These are phyloP conservation scores for Tanypteryx hageni DNA, from an alignment of 2,888 invertebrate species.

Conservation along the genomic window DNA sequence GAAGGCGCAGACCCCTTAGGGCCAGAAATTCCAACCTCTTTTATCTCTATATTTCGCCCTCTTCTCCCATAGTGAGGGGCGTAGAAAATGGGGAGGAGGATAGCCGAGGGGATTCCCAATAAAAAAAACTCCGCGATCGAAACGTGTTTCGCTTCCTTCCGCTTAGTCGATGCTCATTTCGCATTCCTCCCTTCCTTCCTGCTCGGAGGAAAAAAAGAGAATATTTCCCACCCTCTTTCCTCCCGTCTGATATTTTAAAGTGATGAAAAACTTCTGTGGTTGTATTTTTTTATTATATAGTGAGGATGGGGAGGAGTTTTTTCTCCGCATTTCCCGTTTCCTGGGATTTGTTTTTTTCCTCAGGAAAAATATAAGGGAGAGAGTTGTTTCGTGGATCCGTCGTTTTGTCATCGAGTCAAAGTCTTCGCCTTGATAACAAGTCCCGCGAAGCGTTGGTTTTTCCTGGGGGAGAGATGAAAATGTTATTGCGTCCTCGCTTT, in stretches of 20 bases:
- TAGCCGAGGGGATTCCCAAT: constrained; percentile 42
- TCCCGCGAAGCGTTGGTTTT: too few relatives aligned
- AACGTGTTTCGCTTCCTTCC: constrained; percentile 56
- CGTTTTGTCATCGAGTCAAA: not conserved
- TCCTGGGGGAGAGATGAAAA: too few relatives aligned
- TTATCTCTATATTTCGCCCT: not conserved
- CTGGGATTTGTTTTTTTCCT: too few relatives aligned
- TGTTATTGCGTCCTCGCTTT: too few relatives aligned
- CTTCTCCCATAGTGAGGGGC: not conserved
- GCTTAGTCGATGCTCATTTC: constrained; percentile 43
- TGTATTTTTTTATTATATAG: constrained; percentile 26
- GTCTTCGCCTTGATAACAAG: too few relatives aligned
- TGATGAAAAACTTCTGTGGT: constrained; percentile 28
- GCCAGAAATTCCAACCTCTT: not conserved
- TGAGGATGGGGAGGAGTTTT: not conserved
- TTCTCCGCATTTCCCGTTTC: too few relatives aligned
- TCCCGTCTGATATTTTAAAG: not conserved
- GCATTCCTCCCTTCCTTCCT: constrained; percentile 30
- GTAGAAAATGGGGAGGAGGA: not conserved
- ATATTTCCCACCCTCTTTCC: not conserved
- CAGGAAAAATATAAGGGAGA: not conserved
- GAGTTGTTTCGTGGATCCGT: not conserved
- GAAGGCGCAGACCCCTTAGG: constrained; percentile 43
- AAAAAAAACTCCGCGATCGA: constrained; percentile 52
- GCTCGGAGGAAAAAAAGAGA: not conserved